Evolutionary conservation across 2,888 invertebrate genomes (phyloP).

Genomic region (Ormyrus rosae): DNA sequence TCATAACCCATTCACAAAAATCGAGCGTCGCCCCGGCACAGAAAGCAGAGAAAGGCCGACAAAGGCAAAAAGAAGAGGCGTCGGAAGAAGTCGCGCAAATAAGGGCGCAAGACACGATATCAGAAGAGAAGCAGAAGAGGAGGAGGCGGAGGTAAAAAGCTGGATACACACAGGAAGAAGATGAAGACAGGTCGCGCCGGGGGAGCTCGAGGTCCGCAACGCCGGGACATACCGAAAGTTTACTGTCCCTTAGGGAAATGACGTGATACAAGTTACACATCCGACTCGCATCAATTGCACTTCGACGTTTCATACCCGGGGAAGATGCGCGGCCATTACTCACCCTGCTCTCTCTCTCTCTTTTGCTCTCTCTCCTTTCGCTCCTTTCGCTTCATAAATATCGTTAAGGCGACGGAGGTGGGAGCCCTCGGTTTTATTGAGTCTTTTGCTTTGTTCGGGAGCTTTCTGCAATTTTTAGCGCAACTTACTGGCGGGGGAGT

Average conservation of each 20-base stretch:
- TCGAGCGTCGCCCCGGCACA: no score
- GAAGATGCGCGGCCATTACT: not conserved
- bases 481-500: no score
- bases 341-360: not conserved
- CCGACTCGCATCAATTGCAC: constrained; percentile 18
- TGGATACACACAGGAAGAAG: constrained; percentile 34
- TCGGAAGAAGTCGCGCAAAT: not conserved
- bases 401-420: not conserved
- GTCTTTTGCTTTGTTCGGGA: no score
- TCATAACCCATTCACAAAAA: no score
- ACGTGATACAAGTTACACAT: constrained; percentile 34
- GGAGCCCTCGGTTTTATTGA: not conserved
- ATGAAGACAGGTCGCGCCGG: constrained; percentile 57
- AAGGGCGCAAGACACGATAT: not conserved
- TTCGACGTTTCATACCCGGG: constrained; percentile 12
- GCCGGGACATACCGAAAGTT: constrained; percentile 53
- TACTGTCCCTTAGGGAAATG: constrained; percentile 53
- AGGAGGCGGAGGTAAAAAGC: constrained; percentile 12
- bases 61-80: constrained; percentile 12
- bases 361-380: not conserved
- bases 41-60: no score
- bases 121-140: not conserved
- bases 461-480: no score
- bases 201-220: constrained; percentile 53
- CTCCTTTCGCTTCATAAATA: constrained; percentile 16